Conservation (phyloP, 2,797 vertebrate species). For the Poecilia gillii region DNA sequence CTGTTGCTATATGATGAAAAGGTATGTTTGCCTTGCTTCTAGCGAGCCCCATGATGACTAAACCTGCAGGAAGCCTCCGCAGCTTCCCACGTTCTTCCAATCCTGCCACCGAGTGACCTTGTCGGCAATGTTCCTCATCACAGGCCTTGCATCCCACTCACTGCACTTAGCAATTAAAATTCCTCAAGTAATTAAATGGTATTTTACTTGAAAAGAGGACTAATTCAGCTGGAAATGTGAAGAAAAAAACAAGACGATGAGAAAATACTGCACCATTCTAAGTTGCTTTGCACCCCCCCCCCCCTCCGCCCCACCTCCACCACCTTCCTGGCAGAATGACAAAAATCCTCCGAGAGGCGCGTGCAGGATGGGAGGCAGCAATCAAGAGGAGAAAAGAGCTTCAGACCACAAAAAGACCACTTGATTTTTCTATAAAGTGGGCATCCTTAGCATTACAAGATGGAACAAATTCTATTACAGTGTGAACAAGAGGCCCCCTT, state of each 20-base stretch:
- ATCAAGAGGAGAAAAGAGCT: conserved; percentile 69
- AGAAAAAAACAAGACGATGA: conserved; percentile 16
- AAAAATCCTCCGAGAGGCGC: conserved; percentile 41
- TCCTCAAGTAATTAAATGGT: conserved; percentile 69
- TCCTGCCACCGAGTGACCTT: conserved; percentile 70
- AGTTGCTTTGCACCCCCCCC: conserved; percentile 21
- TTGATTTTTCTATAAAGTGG: conserved; percentile 69
- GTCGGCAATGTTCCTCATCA: conserved; percentile 58
- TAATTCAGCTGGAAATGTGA: conserved; percentile 19
- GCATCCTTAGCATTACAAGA: conserved; percentile 68
- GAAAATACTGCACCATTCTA: conserved; percentile 23
- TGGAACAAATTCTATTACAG: conserved; percentile 71
- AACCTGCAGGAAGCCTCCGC: conserved; percentile 66
- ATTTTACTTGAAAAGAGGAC: conserved; percentile 50
- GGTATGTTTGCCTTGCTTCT: conserved; percentile 38
- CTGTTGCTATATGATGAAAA: conserved; percentile 45
- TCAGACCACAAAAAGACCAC: conserved; percentile 69
- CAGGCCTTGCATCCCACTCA: conserved; percentile 60
- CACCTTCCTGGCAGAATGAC: conserved; percentile 31
- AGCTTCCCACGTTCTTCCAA: conserved; percentile 63
- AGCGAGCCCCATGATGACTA: conserved; percentile 53
- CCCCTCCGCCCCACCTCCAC: neutral
- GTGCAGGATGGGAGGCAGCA: conserved; percentile 51
- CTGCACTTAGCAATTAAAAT: conserved; percentile 67
- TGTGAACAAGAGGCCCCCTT: conserved; percentile 66